These are phyloP conservation scores for Nesoenas mayeri DNA, from an alignment of 2,113 vertebrate genomes.

Conservation along the genomic window DNA sequence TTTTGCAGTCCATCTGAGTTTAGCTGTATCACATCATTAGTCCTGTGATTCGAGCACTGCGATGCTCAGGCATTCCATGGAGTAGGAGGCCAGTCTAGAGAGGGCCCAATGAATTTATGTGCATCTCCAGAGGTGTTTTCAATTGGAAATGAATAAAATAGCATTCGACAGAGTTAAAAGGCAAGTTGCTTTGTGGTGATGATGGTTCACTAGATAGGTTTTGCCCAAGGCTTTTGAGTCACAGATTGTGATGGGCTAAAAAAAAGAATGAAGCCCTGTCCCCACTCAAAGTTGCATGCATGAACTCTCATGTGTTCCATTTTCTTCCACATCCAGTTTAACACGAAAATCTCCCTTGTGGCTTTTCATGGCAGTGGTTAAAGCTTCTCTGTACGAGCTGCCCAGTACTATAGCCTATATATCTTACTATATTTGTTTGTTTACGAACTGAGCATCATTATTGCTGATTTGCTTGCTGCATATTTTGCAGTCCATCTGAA, in stretches of 20 bases:
- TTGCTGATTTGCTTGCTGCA: neutral
- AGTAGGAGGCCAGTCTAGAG: neutral
- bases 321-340: constrained; percentile 44
- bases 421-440: neutral
- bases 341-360: constrained; percentile 29
- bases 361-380: neutral
- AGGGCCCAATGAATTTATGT: neutral
- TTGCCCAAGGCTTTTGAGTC: constrained; percentile 21
- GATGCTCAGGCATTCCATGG: neutral
- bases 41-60: neutral
- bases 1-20: constrained; percentile 24
- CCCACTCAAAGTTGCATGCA: constrained; percentile 1
- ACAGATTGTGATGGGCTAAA: neutral
- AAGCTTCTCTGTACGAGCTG: neutral
- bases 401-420: neutral
- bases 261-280: neutral
- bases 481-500: neutral
- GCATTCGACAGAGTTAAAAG: constrained; percentile 41
- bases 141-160: constrained; percentile 46
- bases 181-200: constrained; percentile 9
- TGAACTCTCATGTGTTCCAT: constrained; percentile 16
- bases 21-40: neutral
- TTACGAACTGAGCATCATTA: neutral
- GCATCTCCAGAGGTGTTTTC: constrained; percentile 7
- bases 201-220: constrained; percentile 27